Evolutionary conservation across 2,797 vertebrate species (phyloP), one percentile per base, ranked within the genome.

Genomic region (Enteromius anoplus): DNA sequence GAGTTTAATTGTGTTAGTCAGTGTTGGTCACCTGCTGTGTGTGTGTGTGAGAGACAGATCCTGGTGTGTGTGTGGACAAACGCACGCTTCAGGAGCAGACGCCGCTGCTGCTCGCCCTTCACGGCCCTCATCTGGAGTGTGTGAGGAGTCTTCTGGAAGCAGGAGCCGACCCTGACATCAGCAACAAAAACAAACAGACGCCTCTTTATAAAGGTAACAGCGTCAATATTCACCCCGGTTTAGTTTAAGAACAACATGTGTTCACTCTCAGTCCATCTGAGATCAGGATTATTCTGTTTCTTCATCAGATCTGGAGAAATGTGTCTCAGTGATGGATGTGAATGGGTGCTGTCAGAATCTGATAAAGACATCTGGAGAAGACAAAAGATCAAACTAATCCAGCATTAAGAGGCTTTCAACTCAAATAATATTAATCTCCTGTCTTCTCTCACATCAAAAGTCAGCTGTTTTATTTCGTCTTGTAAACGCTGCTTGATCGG

Each of bases 71-170:
- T 88, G 95, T 97, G 0, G 97, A 99, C 92, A 97, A 97, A 85
- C 97, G 98, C 32, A 99, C 98, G 0, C 91, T 99, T 72, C 95
- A 96, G 3, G 97, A 99, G 81, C 96, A 99, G 89, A 99, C 98
- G 0, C 93, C 97, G 19, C 90, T 99, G 40, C 95, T 96, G 85
- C 91, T 99, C n/a, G 96, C 97, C 0, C 96, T 96, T 5, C 94
- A 95, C 65, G 86, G 92, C 64, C 94, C 93, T 60, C 93, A 98
- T 89, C 86, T 96, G 91, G 95, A 96, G 76, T 98, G 97, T 87
- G 93, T 96, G 75, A 93, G 62, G 8, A 92, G 86, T 8, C 93
- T 99, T 87, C 94, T 99, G 85, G 95, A 98, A 90, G 93, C 93
- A 0, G 97, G 97, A 3, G 98, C 97, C 0, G 98, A 99, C 90